Conservation (phyloP, 1,140 invertebrate species). For the Orius laevigatus region DNA sequence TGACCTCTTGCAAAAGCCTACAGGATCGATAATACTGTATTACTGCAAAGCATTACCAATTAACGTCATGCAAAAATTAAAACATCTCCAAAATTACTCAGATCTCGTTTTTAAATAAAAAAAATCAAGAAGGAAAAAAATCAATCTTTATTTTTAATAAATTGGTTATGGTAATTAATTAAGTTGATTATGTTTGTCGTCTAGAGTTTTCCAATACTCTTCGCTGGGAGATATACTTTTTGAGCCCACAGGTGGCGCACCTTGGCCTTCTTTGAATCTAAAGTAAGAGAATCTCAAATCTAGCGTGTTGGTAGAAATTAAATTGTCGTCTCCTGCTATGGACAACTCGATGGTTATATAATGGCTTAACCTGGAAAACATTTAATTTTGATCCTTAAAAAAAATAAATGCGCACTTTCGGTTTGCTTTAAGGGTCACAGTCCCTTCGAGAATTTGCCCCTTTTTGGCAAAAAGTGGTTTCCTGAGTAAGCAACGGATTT, state of each 20-base stretch:
- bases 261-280: constrained; percentile 30
- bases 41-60: too few species aligned
- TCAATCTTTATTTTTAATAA: too few species aligned
- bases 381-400: constrained; percentile 2
- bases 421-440: constrained; percentile 79
- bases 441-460: constrained; percentile 76
- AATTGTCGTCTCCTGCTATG: constrained; percentile 70
- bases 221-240: constrained; percentile 82
- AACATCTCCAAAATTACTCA: too few species aligned
- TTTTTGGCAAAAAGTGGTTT: constrained; percentile 87
- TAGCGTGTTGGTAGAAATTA: constrained; percentile 67
- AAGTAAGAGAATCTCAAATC: constrained; percentile 99
- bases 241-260: constrained; percentile 72
- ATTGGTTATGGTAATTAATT: too few species aligned
- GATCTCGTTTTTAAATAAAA: too few species aligned
- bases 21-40: too few species aligned
- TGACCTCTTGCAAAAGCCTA: too few species aligned
- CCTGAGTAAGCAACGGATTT: constrained; percentile 89
- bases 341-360: constrained; percentile 93
- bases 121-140: too few species aligned
- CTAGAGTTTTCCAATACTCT: constrained; percentile 70
- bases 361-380: constrained; percentile 56
- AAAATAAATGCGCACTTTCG: constrained; percentile 45
- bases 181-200: constrained; percentile 46
- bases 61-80: too few species aligned